Conservation (phyloP, 2,113 vertebrate genomes). For the Chroicocephalus ridibundus region DNA sequence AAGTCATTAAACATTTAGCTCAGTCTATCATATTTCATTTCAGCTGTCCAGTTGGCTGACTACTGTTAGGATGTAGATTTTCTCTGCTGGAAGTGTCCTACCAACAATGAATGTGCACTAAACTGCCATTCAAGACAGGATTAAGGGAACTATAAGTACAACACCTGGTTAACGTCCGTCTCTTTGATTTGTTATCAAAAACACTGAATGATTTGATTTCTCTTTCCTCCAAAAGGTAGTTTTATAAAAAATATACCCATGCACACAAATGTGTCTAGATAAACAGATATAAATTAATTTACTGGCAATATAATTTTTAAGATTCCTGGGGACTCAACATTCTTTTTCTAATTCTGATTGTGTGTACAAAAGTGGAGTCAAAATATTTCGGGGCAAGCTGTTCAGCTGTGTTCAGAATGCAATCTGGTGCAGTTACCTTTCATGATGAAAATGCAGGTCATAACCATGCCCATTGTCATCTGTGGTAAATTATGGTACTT, state of each 20-base stretch:
- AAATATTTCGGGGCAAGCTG: not conserved
- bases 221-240: not conserved
- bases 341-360: not conserved
- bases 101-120: not conserved
- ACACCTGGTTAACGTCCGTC: not conserved
- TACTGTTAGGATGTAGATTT: not conserved
- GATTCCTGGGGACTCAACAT: not conserved
- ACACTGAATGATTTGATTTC: not conserved
- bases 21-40: not conserved
- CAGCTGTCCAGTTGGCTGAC: not conserved
- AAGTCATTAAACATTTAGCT: not conserved
- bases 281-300: not conserved
- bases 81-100: not conserved
- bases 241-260: not conserved
- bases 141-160: not conserved
- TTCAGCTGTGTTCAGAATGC: not conserved
- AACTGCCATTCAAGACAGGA: not conserved
- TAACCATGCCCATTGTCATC: not conserved
- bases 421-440: not conserved
- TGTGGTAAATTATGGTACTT: not conserved
- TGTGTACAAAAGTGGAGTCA: not conserved
- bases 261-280: not conserved
- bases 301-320: not conserved
- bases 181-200: constrained; percentile 29
- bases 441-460: not conserved